These are phyloP conservation scores for Arbacia lixula DNA, from an alignment of 53 echinoderm and acorn worm species.

Conservation along the genomic window DNA sequence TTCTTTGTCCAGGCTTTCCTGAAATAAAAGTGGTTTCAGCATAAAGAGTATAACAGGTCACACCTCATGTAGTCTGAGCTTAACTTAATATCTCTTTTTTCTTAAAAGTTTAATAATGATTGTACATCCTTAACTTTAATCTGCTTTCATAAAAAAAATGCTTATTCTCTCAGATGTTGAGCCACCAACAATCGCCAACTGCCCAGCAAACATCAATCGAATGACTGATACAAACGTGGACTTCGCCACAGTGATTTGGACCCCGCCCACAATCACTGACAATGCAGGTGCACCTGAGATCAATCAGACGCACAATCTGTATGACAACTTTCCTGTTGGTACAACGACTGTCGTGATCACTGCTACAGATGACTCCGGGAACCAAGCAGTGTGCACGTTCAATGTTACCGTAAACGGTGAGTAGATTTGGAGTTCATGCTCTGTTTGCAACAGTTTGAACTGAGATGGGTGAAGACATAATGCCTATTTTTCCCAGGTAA, in stretches of 20 bases:
- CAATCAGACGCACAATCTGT: conserved; percentile 21
- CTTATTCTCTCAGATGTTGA: conserved; percentile 47
- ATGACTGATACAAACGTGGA: neutral
- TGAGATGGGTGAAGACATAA: too few species aligned
- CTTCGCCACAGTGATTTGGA: conserved; percentile 42
- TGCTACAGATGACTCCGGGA: conserved; percentile 53
- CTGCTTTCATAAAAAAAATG: too few species aligned
- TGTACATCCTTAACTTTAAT: too few species aligned
- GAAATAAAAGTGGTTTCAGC: too few species aligned
- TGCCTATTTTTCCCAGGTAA: too few species aligned
- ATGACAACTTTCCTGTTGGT: conserved; percentile 40
- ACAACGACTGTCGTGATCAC: conserved; percentile 38
- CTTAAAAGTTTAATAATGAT: too few species aligned
- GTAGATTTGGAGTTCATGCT: too few species aligned
- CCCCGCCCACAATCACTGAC: conserved; percentile 32
- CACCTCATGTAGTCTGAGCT: too few species aligned
- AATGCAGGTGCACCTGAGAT: neutral
- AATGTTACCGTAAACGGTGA: neutral
- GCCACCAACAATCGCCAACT: conserved; percentile 22
- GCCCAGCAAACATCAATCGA: neutral
- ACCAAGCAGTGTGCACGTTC: conserved; percentile 40
- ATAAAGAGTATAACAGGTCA: too few species aligned
- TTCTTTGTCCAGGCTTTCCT: too few species aligned
- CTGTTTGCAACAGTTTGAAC: too few species aligned
- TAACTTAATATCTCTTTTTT: too few species aligned